Evolutionary conservation across 2,888 invertebrate species (phyloP), one percentile per base, ranked within the genome.

Genomic region (Tridacna crocea): DNA sequence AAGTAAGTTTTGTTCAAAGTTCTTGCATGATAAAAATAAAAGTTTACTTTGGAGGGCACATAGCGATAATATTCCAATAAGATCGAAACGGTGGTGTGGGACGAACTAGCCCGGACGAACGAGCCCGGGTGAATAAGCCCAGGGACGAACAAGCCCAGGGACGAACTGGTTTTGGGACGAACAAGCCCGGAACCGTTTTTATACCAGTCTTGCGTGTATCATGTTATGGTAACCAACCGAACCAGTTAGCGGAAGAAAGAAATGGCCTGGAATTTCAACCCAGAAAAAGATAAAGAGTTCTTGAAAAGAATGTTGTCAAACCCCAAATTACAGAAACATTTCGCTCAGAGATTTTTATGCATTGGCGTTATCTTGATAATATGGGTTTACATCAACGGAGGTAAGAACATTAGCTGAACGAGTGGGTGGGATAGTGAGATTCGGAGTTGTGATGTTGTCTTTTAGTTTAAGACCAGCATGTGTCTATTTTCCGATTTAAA

Each of bases 361-460:
- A 15, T 87, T 27, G 80, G 78, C 36, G 66, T 84, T 19, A 58
- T 78, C 26, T 48, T 87, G n/a, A 47, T 87, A 4, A 63, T 87
- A 15, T 87, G 86, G 86, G 74, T 87, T 0, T 87, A 87, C 61
- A 65, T 87, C 61, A 87, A 87, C n/a, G 86, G 86, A 84, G 86
- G 86, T 87, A 77, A 36, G 74, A 63, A 22, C 10, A 26, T 2
- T 0, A 8, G 48, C 6, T 47, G 55, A n/a, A 51, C 46, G 19
- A 22, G 63, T 78, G 77, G 77, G 77, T 78, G 77, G 77, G 77
- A 72, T 78, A 78, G 11, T 51, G 12, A 51, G 19, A 55, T 55
- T 10, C 10, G 3, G 11, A 55, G 36, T 36, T 36, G 36, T 36
- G 36, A 36, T 36, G 36, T 36, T 36, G 8, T 36, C 36, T 36